Conservation (phyloP, 2,797 vertebrate species). For the Channa striata region DNA sequence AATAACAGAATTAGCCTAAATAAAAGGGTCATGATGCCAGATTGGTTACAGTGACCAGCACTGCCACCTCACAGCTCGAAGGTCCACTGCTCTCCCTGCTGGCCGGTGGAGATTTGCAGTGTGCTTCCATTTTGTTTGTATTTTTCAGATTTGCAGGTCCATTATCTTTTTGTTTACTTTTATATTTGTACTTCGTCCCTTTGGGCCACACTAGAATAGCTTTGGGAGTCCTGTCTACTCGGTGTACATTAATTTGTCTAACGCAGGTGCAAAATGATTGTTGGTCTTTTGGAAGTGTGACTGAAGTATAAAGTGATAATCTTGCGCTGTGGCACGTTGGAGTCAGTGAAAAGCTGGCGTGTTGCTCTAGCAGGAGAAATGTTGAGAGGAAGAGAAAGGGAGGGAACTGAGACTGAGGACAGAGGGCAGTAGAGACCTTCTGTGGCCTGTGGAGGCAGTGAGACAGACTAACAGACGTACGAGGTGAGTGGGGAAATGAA, state of each 20-base stretch:
- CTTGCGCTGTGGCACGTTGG: constrained; percentile 36
- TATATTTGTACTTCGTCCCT: too few relatives aligned
- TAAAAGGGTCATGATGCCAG: too few relatives aligned
- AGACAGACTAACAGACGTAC: background rate
- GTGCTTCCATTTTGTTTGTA: too few relatives aligned
- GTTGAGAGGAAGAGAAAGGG: constrained; percentile 29
- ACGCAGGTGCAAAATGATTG: background rate
- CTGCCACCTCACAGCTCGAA: too few relatives aligned
- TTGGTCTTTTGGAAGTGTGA: background rate
- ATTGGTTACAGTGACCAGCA: too few relatives aligned
- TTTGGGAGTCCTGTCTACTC: background rate
- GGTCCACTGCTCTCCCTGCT: too few relatives aligned
- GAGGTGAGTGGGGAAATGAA: background rate
- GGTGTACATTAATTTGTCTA: background rate
- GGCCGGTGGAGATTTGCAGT: too few relatives aligned
- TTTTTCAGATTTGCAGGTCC: too few relatives aligned
- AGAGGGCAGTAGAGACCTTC: constrained; percentile 55
- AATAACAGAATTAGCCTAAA: too few relatives aligned
- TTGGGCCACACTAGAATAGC: too few relatives aligned
- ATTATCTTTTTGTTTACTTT: too few relatives aligned
- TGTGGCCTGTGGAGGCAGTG: background rate
- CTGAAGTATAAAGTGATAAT: constrained; percentile 1
- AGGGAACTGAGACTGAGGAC: constrained; percentile 25
- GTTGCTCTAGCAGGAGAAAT: constrained; percentile 44
- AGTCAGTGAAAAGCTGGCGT: constrained; percentile 12